These are phyloP conservation scores for Drosophila picticornis DNA, from an alignment of 2,888 invertebrate species.

Conservation along the genomic window DNA sequence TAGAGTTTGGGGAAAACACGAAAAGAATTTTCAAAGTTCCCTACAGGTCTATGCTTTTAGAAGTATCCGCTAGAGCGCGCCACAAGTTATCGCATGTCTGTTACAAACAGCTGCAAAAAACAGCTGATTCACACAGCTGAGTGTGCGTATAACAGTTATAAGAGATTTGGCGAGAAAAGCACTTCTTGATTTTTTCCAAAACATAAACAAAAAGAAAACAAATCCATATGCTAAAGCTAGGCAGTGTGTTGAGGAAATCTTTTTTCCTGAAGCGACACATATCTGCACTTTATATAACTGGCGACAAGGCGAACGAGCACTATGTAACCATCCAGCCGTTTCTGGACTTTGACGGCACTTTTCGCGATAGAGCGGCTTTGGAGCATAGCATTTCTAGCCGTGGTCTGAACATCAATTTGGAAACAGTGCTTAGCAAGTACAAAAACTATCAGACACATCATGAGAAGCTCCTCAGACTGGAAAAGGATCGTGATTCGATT, in stretches of 20 bases:
- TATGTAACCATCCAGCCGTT: constrained; percentile 89
- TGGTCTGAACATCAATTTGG: constrained; percentile 86
- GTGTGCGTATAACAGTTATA: constrained; percentile 8
- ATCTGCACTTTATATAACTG: constrained; percentile 87
- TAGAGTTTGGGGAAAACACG: not conserved
- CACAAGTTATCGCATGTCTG: not conserved
- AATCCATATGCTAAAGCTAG: constrained; percentile 54
- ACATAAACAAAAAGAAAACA: constrained; percentile 1
- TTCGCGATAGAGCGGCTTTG: constrained; percentile 86
- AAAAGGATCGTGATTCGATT: constrained; percentile 86
- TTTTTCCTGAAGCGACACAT: constrained; percentile 63
- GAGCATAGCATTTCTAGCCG: constrained; percentile 87
- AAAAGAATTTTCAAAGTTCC: not conserved
- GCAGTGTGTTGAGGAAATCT: constrained; percentile 13
- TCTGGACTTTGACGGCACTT: constrained; percentile 88
- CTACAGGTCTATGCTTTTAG: not conserved
- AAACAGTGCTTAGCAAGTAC: constrained; percentile 88
- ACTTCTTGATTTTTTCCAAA: not conserved
- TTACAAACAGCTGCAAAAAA: not conserved
- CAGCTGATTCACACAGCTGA: constrained; percentile 30
- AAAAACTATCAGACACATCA: constrained; percentile 87
- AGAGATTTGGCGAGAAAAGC: not conserved
- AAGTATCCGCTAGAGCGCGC: constrained; percentile 17
- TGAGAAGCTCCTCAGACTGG: constrained; percentile 86
- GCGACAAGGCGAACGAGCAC: constrained; percentile 89